These are phyloP conservation scores for Diorhabda carinulata DNA, from an alignment of 1,140 invertebrate genomes.

Conservation along the genomic window DNA sequence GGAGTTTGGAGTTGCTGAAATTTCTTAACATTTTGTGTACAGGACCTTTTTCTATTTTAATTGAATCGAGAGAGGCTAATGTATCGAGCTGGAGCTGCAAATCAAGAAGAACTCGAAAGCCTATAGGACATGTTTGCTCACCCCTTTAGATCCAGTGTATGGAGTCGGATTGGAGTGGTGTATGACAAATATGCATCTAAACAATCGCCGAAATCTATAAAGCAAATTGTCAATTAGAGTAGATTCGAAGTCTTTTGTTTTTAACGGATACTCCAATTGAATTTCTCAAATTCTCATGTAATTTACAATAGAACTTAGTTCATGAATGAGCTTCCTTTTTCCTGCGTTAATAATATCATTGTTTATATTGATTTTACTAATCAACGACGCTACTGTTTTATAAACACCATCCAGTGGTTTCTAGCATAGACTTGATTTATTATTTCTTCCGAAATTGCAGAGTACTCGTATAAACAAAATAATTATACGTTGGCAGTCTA, in stretches of 20 bases:
- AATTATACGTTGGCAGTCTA: neutral
- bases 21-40: too few species aligned
- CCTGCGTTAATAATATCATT: neutral
- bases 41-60: too few species aligned
- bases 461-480: constrained; percentile 7
- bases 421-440: constrained; percentile 3
- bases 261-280: neutral
- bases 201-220: neutral
- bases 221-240: neutral
- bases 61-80: too few species aligned
- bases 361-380: neutral
- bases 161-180: too few species aligned
- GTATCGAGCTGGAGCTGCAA: too few species aligned
- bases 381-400: neutral
- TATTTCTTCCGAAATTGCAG: constrained; percentile 5
- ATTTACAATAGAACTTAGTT: neutral
- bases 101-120: too few species aligned
- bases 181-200: too few species aligned
- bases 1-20: too few species aligned
- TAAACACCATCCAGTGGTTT: neutral
- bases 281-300: too few species aligned
- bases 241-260: neutral
- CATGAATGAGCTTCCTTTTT: neutral
- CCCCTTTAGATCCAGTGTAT: too few species aligned
- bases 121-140: too few species aligned